A percentile compares a stretch with the other conserved stretches of the same genome.
Evolutionary conservation across 2,797 vertebrate species (phyloP).

Genomic region (Rhodeus uyekii): DNA sequence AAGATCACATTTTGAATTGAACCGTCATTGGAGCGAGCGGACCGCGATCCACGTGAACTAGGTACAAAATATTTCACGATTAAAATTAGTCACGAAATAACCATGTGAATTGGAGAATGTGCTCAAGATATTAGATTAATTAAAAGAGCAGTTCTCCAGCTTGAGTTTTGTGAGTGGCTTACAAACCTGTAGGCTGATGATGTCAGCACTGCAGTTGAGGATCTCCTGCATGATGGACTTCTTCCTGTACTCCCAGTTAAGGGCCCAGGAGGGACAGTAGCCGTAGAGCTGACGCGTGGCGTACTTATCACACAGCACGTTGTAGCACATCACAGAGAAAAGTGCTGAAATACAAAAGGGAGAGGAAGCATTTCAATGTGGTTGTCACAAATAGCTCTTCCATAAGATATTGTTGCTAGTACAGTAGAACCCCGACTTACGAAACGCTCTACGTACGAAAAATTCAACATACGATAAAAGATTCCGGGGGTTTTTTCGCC

Average conservation of each 20-base stretch:
- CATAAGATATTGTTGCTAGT: not conserved
- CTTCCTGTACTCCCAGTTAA: constrained; percentile 98
- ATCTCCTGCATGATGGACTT: constrained; percentile 99
- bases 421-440: too few species aligned
- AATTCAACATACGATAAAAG: too few species aligned
- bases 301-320: constrained; percentile 97
- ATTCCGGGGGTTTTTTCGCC: too few species aligned
- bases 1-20: too few species aligned
- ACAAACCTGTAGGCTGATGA: constrained; percentile 97
- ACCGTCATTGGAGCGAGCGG: too few species aligned
- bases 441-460: too few species aligned
- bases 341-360: constrained; percentile 77
- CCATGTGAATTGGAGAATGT: too few species aligned
- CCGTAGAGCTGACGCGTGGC: constrained; percentile 96
- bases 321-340: constrained; percentile 99
- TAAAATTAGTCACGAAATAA: too few species aligned
- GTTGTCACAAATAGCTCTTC: not conserved
- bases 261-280: constrained; percentile 96
- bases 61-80: too few species aligned
- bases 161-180: not conserved
- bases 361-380: not conserved
- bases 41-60: too few species aligned
- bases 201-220: constrained; percentile 91
- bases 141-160: not conserved
- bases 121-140: too few species aligned